Evolutionary conservation across 1,140 invertebrate species (phyloP), one percentile per base, ranked within the genome.

Genomic region (Rhopalosiphum maidis): DNA sequence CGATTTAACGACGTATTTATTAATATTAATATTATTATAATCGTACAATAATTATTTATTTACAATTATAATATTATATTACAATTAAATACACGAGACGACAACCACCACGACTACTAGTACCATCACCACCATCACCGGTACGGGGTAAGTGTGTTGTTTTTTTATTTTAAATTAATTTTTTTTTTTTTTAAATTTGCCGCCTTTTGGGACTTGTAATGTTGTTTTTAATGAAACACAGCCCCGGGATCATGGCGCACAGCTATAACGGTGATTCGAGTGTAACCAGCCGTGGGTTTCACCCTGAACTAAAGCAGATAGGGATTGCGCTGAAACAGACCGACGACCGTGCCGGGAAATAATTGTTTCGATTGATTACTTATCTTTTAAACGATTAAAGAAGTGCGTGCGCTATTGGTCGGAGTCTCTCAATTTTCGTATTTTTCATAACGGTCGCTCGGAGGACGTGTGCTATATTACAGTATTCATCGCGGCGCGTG

Each of bases 401-500:
- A 51, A 51, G 48, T 51, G 60, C 60, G 60, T 77, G 30, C 30
- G 60, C 60, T n/a, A 23, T 5, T 77, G 4, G 30, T 77, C 15
- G 9, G 30, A 15, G 30, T 68, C 15, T 68, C 23, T 15, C 43
- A 25, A n/a, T 46, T 87, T 87, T 89, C 23, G 87, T 89, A 48
- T 37, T 54, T 51, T 89, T 89, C 88, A 21, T 89, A 89, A 89
- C 88, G 48, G 88, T 89, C 88, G 88, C 8, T 3, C 23, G 30
- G 60, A 46, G 2, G 51, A 89, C 88, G 88, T 87, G 86, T 87
- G 30, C n/a, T 37, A n/a, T 83, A 22, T n/a, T 77, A 77, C 60
- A n/a, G 43, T 86, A 86, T 86, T 86, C 85, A n/a, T 25, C 85
- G 43, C 51, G 88, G 88, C 88, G 88, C 88, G 51, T 89, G 88